These are phyloP conservation scores for Perca schrenkii DNA, from an alignment of 2,113 vertebrate species.

Conservation along the genomic window DNA sequence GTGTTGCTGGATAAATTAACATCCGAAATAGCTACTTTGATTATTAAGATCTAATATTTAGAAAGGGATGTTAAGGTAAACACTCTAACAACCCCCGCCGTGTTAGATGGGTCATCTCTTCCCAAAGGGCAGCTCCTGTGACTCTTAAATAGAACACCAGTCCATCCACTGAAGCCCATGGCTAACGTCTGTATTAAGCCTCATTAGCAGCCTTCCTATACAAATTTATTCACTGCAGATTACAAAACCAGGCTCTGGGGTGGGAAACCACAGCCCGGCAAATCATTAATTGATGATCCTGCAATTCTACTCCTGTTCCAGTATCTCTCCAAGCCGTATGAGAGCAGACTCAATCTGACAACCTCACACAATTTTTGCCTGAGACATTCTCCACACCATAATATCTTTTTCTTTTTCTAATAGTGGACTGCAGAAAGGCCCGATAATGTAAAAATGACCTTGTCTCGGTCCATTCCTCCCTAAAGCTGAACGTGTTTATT, in stretches of 20 bases:
- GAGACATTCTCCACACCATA: constrained; percentile 33
- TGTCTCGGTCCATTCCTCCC: constrained; percentile 51
- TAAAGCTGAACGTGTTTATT: constrained; percentile 46
- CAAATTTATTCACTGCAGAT: constrained; percentile 76
- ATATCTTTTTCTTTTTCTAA: constrained; percentile 22
- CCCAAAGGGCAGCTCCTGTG: constrained; percentile 61
- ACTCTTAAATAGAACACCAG: constrained; percentile 69
- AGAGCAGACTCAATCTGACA: constrained; percentile 56
- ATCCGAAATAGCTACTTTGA: constrained; percentile 28
- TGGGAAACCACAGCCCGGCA: constrained; percentile 64
- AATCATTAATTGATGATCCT: constrained; percentile 80
- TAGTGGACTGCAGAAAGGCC: constrained; percentile 14
- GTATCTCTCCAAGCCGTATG: constrained; percentile 48
- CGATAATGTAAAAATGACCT: constrained; percentile 50
- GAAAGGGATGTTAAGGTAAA: constrained; percentile 65
- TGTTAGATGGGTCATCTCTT: constrained; percentile 54
- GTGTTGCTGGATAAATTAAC: constrained; percentile 14
- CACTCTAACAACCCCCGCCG: constrained; percentile 22
- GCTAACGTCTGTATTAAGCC: constrained; percentile 72
- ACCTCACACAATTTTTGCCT: constrained; percentile 15
- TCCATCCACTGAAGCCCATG: constrained; percentile 63
- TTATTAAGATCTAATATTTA: constrained; percentile 71
- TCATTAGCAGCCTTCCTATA: constrained; percentile 80
- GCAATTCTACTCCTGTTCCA: constrained; percentile 49
- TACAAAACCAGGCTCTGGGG: constrained; percentile 75